Evolutionary conservation across 2,113 vertebrate species (phyloP).

Genomic region (Pimephales promelas): DNA sequence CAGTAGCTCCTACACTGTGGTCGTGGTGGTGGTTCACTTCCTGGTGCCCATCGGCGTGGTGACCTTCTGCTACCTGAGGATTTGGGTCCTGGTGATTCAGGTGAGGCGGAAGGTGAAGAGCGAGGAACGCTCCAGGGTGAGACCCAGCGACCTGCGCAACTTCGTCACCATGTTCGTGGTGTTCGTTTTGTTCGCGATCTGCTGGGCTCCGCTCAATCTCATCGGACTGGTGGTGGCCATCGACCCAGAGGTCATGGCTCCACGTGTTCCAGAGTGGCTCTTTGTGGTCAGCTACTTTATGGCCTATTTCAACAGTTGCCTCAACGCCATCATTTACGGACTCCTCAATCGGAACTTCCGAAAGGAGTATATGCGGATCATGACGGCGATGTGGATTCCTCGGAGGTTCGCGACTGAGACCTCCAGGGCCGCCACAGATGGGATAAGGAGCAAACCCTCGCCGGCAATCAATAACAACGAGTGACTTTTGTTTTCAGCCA

Average conservation of each 20-base stretch:
- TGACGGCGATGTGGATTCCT: slow-evolving; percentile 84
- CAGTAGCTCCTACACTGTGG: slow-evolving; percentile 83
- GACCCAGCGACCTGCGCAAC: slow-evolving; percentile 82
- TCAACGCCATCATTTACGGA: slow-evolving; percentile 90
- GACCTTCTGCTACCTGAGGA: slow-evolving; percentile 89
- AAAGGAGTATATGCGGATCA: slow-evolving; percentile 87
- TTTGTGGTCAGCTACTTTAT: slow-evolving; percentile 92
- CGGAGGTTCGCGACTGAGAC: slow-evolving; percentile 80
- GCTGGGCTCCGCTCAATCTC: slow-evolving; percentile 91
- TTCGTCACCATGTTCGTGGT: slow-evolving; percentile 94
- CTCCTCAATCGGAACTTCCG: slow-evolving; percentile 92
- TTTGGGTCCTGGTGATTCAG: slow-evolving; percentile 88
- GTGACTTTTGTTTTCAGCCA: slow-evolving; percentile 42
- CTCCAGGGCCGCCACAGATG: slow-evolving; percentile 79
- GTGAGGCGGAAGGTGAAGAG: slow-evolving; percentile 83
- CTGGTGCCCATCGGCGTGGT: slow-evolving; percentile 87
- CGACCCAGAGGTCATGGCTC: slow-evolving; percentile 78
- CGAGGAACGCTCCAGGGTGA: slow-evolving; percentile 75
- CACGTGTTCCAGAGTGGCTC: slow-evolving; percentile 86
- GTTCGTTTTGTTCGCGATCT: slow-evolving; percentile 91
- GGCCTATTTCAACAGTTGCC: slow-evolving; percentile 95
- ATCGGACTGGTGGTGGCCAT: slow-evolving; percentile 88
- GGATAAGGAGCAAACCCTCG: slow-evolving; percentile 80
- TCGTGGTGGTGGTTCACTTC: slow-evolving; percentile 86
- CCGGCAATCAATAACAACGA: slow-evolving; percentile 81